phyloP scores from a whole-genome alignment of 2,113 vertebrate species.

The Neolamprologus ventralis region DNA sequence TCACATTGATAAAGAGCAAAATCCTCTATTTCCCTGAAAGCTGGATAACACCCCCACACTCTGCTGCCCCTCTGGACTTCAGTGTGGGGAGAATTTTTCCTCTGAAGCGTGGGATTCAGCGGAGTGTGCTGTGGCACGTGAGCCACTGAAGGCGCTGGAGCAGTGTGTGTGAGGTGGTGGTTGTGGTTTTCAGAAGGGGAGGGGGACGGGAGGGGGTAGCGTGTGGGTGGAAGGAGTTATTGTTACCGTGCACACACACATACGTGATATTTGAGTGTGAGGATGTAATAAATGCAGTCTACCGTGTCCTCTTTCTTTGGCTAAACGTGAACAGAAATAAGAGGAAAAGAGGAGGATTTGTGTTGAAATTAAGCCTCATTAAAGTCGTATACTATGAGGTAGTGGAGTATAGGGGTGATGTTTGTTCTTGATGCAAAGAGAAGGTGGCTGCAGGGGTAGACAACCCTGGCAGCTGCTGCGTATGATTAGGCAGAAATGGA shows the following conservation, averaged over 20 bases:
- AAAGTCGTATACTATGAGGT: neutral
- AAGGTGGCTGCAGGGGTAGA: neutral
- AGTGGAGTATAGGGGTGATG: neutral
- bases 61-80: slow-evolving; percentile 28
- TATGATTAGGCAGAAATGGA: slow-evolving; percentile 7
- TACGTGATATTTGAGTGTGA: neutral
- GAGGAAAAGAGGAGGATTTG: neutral
- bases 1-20: slow-evolving; percentile 25
- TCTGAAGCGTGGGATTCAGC: slow-evolving; percentile 28
- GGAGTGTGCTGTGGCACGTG: slow-evolving; percentile 44
- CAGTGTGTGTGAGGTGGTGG: slow-evolving; percentile 5
- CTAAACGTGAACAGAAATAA: neutral
- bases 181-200: neutral
- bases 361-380: neutral
- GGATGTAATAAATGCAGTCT: neutral
- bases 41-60: slow-evolving; percentile 33
- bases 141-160: slow-evolving; percentile 23
- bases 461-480: slow-evolving; percentile 9
- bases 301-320: neutral
- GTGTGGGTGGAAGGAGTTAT: slow-evolving; percentile 25
- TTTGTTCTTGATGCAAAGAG: slow-evolving; percentile 9
- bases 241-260: slow-evolving; percentile 16
- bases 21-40: slow-evolving; percentile 13
- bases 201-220: neutral
- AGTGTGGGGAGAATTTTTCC: slow-evolving; percentile 16